These are phyloP conservation scores for Psilopsiagon aymara DNA, from an alignment of 2,113 vertebrate species.

Conservation along the genomic window DNA sequence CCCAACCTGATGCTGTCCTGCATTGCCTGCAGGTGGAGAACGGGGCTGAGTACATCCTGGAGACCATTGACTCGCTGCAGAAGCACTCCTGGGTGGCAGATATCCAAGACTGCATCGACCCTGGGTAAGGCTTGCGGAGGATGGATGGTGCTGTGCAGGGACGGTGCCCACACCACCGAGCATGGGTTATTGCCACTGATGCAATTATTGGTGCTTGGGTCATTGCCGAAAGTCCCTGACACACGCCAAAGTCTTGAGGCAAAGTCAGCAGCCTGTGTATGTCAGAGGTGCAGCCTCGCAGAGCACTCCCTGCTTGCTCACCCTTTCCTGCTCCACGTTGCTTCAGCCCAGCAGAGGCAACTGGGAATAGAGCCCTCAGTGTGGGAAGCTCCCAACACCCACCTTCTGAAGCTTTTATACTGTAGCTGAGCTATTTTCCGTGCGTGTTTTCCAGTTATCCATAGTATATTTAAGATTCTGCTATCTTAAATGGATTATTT, in stretches of 20 bases:
- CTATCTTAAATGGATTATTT: neutral
- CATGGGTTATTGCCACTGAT: neutral
- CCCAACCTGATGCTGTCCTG: neutral
- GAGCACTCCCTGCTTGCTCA: neutral
- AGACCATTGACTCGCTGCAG: constrained; percentile 97
- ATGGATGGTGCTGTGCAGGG: neutral
- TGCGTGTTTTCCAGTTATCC: neutral
- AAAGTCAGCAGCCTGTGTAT: neutral
- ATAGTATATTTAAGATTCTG: neutral
- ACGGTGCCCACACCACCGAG: accelerated
- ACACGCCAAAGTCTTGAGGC: neutral
- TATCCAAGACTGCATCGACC: constrained; percentile 97
- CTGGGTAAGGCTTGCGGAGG: constrained; percentile 81
- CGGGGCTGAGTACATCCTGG: constrained; percentile 94
- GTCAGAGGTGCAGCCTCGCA: neutral
- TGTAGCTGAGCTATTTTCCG: neutral
- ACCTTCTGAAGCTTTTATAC: neutral
- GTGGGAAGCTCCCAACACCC: neutral
- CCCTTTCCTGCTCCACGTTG: accelerated
- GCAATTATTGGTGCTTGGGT: neutral
- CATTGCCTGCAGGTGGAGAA: constrained; percentile 84
- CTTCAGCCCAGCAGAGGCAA: neutral
- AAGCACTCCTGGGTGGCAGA: constrained; percentile 99
- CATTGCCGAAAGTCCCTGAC: neutral
- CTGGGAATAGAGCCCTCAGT: accelerated